Percentiles rank a stretch among this genome's conserved stretches.
Conservation (phyloP, 2,888 invertebrate genomes). For the Parochlus steinenii region DNA sequence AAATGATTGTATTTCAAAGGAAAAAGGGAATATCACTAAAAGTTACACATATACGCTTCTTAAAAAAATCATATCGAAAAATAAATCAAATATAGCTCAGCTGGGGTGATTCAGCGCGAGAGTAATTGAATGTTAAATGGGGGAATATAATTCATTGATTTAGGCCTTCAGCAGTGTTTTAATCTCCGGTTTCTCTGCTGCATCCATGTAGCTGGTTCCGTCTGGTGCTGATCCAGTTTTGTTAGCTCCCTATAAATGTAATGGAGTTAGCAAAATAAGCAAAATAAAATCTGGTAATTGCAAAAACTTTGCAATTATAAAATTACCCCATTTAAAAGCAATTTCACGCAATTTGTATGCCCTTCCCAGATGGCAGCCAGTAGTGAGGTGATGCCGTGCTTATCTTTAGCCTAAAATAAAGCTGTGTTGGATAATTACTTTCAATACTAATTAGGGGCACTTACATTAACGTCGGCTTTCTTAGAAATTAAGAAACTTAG, state of each 20-base stretch:
- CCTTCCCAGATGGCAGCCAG: conserved; percentile 96
- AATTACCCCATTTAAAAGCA: conserved; percentile 70
- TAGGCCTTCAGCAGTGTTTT: conserved; percentile 43
- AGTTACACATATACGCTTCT: too few relatives aligned
- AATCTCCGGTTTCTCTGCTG: conserved; percentile 84
- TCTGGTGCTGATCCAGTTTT: conserved; percentile 74
- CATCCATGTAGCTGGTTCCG: conserved; percentile 71
- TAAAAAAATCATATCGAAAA: too few relatives aligned
- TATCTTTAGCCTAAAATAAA: conserved; percentile 63
- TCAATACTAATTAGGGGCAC: conserved; percentile 20
- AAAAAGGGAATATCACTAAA: too few relatives aligned
- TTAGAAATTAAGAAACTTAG: conserved; percentile 72
- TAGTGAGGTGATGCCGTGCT: conserved; percentile 87
- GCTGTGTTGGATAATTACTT: conserved; percentile 13
- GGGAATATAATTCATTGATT: not conserved
- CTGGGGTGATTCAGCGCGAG: too few relatives aligned
- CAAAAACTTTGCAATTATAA: conserved; percentile 11
- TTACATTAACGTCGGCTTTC: conserved; percentile 89
- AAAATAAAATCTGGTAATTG: not conserved
- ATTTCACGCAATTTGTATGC: conserved; percentile 77
- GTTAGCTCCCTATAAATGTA: conserved; percentile 51
- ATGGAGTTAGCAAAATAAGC: conserved; percentile 12
- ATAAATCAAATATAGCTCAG: too few relatives aligned
- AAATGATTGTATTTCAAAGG: too few relatives aligned
- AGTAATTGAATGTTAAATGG: not conserved